A percentile compares a stretch with the other conserved stretches of the same genome.
phyloP scores from a whole-genome alignment of 2,888 invertebrate species.

The Nemapogon koenigi region DNA sequence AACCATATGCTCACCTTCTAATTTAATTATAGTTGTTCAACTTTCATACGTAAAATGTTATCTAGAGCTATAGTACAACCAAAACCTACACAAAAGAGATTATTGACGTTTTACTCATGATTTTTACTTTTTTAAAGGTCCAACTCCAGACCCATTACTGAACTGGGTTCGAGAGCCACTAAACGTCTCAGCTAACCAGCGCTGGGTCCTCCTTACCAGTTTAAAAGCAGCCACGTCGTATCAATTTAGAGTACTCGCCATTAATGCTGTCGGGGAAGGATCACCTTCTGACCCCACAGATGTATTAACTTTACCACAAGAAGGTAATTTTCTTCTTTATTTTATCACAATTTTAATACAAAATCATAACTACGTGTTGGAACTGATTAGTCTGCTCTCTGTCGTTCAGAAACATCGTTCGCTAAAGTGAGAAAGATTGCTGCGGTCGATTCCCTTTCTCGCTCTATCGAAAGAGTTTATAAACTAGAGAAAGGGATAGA shows the following conservation, averaged over 20 bases:
- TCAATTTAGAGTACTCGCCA: constrained; percentile 95
- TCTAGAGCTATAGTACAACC: too few relatives aligned
- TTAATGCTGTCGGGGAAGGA: constrained; percentile 96
- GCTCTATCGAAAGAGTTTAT: too few relatives aligned
- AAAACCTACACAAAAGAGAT: too few relatives aligned
- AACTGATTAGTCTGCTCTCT: neutral
- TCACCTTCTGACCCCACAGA: constrained; percentile 89
- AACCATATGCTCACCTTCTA: too few relatives aligned
- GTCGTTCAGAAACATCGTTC: too few relatives aligned
- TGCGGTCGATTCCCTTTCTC: too few relatives aligned
- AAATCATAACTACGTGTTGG: neutral
- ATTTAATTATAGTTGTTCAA: too few relatives aligned
- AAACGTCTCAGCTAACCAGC: constrained; percentile 81
- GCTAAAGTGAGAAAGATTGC: too few relatives aligned
- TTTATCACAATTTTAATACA: neutral
- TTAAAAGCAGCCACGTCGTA: constrained; percentile 95
- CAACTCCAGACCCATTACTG: constrained; percentile 82
- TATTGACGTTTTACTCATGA: too few relatives aligned
- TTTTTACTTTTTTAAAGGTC: too few relatives aligned
- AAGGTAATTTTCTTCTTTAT: constrained; percentile 71
- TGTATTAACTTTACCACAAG: constrained; percentile 91
- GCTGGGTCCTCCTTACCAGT: constrained; percentile 82
- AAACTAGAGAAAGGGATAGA: too few relatives aligned
- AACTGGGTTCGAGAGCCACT: constrained; percentile 90
- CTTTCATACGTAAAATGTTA: too few relatives aligned